These are phyloP conservation scores for Pterocles gutturalis DNA, from an alignment of 2,113 vertebrate species.

Conservation along the genomic window DNA sequence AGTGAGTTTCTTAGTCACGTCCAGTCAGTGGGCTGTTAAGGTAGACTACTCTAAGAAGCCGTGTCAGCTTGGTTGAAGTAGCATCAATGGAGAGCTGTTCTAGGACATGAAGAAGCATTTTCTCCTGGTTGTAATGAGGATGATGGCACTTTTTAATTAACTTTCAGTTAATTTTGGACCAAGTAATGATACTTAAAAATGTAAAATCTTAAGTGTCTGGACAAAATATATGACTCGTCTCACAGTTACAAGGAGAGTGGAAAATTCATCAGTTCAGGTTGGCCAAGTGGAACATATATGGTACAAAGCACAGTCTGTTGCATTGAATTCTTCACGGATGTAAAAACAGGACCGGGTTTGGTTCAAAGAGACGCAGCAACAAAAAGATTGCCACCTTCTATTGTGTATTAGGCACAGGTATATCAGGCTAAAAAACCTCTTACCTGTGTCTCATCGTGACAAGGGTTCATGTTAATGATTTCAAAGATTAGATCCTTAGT, in stretches of 20 bases:
- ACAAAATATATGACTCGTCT: neutral
- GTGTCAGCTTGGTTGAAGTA: neutral
- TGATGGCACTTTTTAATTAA: neutral
- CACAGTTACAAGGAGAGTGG: neutral
- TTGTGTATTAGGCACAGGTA: neutral
- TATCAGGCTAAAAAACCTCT: neutral
- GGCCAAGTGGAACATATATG: neutral
- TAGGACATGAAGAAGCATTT: neutral
- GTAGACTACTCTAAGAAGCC: neutral
- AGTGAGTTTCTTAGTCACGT: neutral
- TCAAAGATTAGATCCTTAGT: neutral
- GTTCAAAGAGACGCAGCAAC: neutral
- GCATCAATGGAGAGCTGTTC: neutral
- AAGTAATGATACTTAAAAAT: neutral
- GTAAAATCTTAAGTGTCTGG: neutral
- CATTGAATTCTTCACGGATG: neutral
- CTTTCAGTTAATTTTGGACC: neutral
- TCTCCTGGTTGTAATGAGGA: neutral
- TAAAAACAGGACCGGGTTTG: neutral
- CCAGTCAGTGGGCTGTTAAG: neutral
- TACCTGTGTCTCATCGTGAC: neutral
- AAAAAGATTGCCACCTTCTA: neutral
- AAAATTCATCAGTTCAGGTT: neutral
- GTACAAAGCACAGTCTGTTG: fast-evolving
- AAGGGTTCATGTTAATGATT: neutral